Evolutionary conservation across 1,140 invertebrate genomes (phyloP), one percentile per base, ranked within the genome.

Genomic region (Drosophila carrolli): DNA sequence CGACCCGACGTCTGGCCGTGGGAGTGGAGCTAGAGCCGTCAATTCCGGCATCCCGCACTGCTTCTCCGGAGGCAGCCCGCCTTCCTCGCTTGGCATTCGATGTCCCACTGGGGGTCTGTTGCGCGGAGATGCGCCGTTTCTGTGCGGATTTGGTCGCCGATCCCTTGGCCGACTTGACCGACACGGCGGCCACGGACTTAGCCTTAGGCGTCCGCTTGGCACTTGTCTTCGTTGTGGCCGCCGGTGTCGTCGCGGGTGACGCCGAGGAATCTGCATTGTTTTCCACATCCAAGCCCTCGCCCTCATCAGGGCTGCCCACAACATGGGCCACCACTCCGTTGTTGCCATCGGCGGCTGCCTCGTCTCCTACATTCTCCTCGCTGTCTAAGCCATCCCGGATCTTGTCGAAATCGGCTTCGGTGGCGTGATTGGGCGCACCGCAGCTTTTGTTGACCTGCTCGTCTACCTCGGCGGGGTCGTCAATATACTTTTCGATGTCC

Each of bases 401-500:
- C 81, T 95, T 95, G 78, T 96, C 95, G 75, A 96, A 96, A 54
- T 96, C 93, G n/a, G 94, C 94, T 72, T 96, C 90, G 16, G 88
- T 91, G 35, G 89, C 76, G 53, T 90, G 85, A 68, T 90, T 90
- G 3, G 65, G 63, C 41, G 82, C 77, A n/a, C 79, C 84, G 14
- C 81, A 85, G 23, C 76, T 89, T 56, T 78, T 78, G 55, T 75
- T 80, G 13, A 90, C 93, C 93, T 93, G 92, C 94, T 68, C 82
- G 81, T 92, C 88, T 23, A 92, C 81, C 41, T 91, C 96, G 92
- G 95, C 94, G 73, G 95, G 95, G 91, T 96, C 94, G n/a, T 94
- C 93, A 70, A 97, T 96, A 81, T 95, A 97, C 38, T 97, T 95
- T 90, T 98, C 97, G 86, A 98, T 98, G 72, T 97, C 96, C 75